These are phyloP conservation scores for Nansenia antarctica DNA, from an alignment of 2,113 vertebrate species.

Conservation along the genomic window DNA sequence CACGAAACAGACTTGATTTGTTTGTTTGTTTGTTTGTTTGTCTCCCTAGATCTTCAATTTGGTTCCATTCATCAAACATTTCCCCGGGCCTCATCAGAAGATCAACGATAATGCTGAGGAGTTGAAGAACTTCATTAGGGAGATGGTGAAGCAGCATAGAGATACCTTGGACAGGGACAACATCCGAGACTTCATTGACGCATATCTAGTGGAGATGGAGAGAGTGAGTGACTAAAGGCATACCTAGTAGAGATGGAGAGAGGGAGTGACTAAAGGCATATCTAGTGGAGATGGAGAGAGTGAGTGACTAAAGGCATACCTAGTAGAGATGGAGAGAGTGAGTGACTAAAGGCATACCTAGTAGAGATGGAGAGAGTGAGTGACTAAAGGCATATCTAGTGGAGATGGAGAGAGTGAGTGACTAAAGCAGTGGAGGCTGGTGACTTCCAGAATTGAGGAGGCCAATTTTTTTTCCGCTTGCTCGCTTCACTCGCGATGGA, in stretches of 20 bases:
- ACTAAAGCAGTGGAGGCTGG: too few species aligned
- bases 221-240: conserved; percentile 41
- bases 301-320: too few species aligned
- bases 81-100: conserved; percentile 50
- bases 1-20: too few species aligned
- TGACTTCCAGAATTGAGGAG: too few species aligned
- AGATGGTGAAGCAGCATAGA: conserved; percentile 28
- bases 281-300: background rate
- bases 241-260: background rate
- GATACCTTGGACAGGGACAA: conserved; percentile 35
- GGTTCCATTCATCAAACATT: conserved; percentile 32
- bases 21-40: background rate
- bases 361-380: conserved; percentile 49
- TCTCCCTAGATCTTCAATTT: conserved; percentile 42
- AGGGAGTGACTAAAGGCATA: too few species aligned
- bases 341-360: conserved; percentile 42
- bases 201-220: conserved; percentile 48
- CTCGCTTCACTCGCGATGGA: too few species aligned
- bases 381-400: too few species aligned
- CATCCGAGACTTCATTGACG: conserved; percentile 44
- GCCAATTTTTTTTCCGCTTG: too few species aligned
- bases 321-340: conserved; percentile 50
- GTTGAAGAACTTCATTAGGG: conserved; percentile 20
- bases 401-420: background rate
- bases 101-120: conserved; percentile 1